A percentile compares a stretch with the other conserved stretches of the same genome.
These are phyloP conservation scores for Gulo gulo DNA, from an alignment of 2,113 vertebrate species.

Conservation along the genomic window DNA sequence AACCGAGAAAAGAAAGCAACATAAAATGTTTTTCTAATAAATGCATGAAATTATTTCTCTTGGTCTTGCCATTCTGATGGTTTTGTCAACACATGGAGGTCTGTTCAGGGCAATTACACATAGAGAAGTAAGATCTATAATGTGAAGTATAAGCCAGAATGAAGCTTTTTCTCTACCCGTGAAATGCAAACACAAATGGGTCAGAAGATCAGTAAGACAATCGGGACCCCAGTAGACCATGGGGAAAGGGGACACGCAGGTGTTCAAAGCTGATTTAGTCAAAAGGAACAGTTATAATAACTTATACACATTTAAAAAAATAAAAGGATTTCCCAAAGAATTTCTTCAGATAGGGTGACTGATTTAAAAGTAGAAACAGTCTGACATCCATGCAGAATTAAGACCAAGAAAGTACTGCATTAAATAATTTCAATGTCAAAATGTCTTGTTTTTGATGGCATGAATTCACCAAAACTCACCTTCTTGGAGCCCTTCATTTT, in stretches of 20 bases:
- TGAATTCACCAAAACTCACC: not conserved
- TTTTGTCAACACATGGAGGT: not conserved
- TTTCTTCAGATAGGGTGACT: conserved; percentile 11
- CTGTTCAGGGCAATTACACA: not conserved
- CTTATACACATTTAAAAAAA: not conserved
- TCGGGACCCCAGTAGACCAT: not conserved
- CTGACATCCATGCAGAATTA: conserved; percentile 23
- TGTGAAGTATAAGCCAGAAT: not conserved
- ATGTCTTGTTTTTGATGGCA: not conserved
- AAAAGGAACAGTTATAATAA: not conserved
- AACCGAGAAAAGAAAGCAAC: not conserved
- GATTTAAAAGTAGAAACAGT: conserved; percentile 12
- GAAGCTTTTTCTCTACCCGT: rapidly evolving
- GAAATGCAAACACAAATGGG: not conserved
- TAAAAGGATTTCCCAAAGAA: not conserved
- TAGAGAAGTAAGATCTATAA: not conserved
- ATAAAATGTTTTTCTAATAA: not conserved
- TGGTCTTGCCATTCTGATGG: not conserved
- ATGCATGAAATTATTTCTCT: conserved; percentile 46
- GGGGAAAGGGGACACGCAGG: not conserved
- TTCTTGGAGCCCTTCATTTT: not conserved
- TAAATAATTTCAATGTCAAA: conserved; percentile 49
- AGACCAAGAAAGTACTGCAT: conserved; percentile 20
- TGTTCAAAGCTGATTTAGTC: not conserved
- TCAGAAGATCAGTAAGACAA: not conserved